Evolutionary conservation across 2,113 vertebrate genomes (phyloP).

Genomic region (Cheirogaleus medius): DNA sequence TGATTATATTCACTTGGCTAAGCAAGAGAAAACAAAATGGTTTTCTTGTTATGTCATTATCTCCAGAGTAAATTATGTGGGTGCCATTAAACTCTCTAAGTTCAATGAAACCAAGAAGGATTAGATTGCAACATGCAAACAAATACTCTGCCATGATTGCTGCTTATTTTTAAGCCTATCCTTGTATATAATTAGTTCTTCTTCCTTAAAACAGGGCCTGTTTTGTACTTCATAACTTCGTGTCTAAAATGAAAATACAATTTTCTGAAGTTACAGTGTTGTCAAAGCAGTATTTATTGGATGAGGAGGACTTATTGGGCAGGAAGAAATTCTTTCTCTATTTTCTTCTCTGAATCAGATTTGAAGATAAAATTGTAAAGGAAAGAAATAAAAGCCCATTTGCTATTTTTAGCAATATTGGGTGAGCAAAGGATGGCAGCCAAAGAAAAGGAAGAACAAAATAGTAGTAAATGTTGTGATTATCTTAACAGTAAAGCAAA

Average conservation of each 20-base stretch:
- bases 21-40: slow-evolving; percentile 30
- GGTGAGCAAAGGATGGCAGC: not conserved
- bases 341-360: not conserved
- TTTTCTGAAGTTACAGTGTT: not conserved
- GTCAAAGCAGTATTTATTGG: not conserved
- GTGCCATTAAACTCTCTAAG: not conserved
- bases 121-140: slow-evolving; percentile 6
- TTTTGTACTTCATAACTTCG: slow-evolving; percentile 19
- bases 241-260: not conserved
- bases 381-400: not conserved
- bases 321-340: not conserved
- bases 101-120: not conserved
- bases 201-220: not conserved
- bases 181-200: not conserved
- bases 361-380: slow-evolving; percentile 9
- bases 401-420: not conserved
- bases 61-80: not conserved
- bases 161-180: slow-evolving; percentile 40
- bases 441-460: not conserved
- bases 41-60: slow-evolving; percentile 20
- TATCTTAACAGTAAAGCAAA: not conserved
- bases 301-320: not conserved
- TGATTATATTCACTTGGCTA: slow-evolving; percentile 38
- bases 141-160: slow-evolving; percentile 12
- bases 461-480: not conserved